These are phyloP conservation scores for Siniperca undulata DNA, from an alignment of 2,797 vertebrate genomes.

Conservation along the genomic window DNA sequence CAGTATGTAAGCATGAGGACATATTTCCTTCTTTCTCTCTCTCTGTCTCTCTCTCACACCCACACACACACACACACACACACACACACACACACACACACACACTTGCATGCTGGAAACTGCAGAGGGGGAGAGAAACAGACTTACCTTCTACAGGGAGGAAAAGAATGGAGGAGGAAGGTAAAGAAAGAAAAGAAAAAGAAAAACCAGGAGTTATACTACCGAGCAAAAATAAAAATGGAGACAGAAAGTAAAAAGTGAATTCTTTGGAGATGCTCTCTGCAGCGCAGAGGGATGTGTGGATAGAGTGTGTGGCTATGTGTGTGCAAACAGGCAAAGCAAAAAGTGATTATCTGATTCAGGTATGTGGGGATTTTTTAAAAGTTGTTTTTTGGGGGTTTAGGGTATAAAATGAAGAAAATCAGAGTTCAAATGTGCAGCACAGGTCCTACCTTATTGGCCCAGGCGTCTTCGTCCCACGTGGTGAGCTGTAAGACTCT, in stretches of 20 bases:
- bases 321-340: slow-evolving; percentile 44
- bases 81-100: slow-evolving; percentile 54
- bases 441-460: slow-evolving; percentile 90
- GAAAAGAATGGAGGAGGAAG: slow-evolving; percentile 90
- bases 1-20: slow-evolving; percentile 68
- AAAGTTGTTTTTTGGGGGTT: not conserved
- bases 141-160: slow-evolving; percentile 98
- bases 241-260: slow-evolving; percentile 77
- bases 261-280: slow-evolving; percentile 52
- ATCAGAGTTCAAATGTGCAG: not conserved
- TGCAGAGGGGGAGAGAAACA: slow-evolving; percentile 84
- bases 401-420: slow-evolving; percentile 19
- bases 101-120: slow-evolving; percentile 90
- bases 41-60: slow-evolving; percentile 63
- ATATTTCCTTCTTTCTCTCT: slow-evolving; percentile 46
- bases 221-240: slow-evolving; percentile 80
- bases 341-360: slow-evolving; percentile 39
- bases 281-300: slow-evolving; percentile 45
- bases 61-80: slow-evolving; percentile 51
- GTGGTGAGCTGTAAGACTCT: slow-evolving; percentile 97
- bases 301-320: slow-evolving; percentile 36
- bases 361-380: slow-evolving; percentile 3
- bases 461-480: slow-evolving; percentile 99
- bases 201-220: slow-evolving; percentile 88
- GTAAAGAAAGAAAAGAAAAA: slow-evolving; percentile 85